These are phyloP conservation scores for Catharus bicknelli DNA, from an alignment of 2,113 vertebrate species.

Conservation along the genomic window DNA sequence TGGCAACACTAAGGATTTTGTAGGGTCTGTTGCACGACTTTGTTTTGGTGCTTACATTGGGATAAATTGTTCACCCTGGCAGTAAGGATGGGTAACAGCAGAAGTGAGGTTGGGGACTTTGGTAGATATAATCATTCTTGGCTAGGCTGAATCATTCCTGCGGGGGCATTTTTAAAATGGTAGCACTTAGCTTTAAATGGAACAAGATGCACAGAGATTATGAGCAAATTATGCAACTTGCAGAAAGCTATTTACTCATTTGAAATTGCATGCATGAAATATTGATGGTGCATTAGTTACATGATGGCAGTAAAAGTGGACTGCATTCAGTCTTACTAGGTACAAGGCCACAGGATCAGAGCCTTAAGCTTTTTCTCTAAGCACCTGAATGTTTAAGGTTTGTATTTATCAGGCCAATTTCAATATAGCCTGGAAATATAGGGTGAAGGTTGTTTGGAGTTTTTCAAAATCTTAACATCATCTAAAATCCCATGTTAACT, in stretches of 20 bases:
- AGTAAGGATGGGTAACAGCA: not conserved
- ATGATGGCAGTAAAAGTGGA: not conserved
- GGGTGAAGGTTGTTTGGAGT: not conserved
- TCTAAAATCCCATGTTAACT: not conserved
- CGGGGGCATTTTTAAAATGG: not conserved
- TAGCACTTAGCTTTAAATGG: conserved; percentile 42
- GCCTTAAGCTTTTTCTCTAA: not conserved
- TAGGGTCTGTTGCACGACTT: not conserved
- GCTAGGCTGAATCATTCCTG: not conserved
- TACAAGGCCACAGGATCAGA: not conserved
- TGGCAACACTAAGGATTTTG: not conserved
- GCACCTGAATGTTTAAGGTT: not conserved
- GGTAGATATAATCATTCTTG: not conserved
- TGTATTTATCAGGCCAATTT: conserved; percentile 1
- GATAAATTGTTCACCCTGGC: not conserved
- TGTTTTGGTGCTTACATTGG: conserved; percentile 44
- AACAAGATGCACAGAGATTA: conserved; percentile 29
- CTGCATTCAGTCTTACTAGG: not conserved
- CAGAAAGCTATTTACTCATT: conserved; percentile 40
- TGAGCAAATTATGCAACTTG: conserved; percentile 48
- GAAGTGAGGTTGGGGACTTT: not conserved
- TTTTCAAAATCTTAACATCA: not conserved
- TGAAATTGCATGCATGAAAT: conserved; percentile 20
- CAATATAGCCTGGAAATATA: not conserved
- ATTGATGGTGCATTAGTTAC: conserved; percentile 12